A percentile compares a stretch with the other conserved stretches of the same genome.
Conservation (phyloP, 2,888 invertebrate species). For the Drosophila nr. perissopoda region DNA sequence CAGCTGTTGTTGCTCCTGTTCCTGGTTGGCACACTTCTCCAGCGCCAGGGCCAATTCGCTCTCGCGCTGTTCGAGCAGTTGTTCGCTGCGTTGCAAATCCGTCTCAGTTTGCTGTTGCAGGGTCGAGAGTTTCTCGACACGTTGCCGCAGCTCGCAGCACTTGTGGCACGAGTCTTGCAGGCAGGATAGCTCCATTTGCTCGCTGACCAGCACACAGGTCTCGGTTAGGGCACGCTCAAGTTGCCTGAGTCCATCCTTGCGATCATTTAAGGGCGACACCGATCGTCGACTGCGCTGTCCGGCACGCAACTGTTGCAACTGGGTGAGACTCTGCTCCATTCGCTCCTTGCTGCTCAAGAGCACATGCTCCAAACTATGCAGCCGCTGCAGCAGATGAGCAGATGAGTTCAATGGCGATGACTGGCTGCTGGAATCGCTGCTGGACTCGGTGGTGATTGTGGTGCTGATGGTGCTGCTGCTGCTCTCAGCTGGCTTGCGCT, state of each 20-base stretch:
- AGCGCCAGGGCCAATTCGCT: constrained; percentile 80
- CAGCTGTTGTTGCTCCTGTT: constrained; percentile 83
- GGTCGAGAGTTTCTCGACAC: constrained; percentile 85
- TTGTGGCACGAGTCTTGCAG: constrained; percentile 87
- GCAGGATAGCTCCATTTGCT: constrained; percentile 81
- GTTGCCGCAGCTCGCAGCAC: constrained; percentile 86
- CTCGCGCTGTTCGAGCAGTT: constrained; percentile 82
- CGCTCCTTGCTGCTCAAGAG: constrained; percentile 88
- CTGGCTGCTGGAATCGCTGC: constrained; percentile 59
- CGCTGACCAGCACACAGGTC: constrained; percentile 86
- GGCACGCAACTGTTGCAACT: constrained; percentile 87
- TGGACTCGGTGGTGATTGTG: constrained; percentile 84
- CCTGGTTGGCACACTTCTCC: constrained; percentile 83
- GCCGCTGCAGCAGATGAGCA: constrained; percentile 86
- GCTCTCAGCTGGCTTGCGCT: constrained; percentile 88
- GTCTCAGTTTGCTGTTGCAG: constrained; percentile 83
- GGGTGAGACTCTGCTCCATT: constrained; percentile 89
- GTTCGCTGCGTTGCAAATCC: constrained; percentile 81
- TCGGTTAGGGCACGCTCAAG: constrained; percentile 88
- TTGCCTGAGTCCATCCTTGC: constrained; percentile 87
- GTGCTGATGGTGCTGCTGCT: constrained; percentile 85
- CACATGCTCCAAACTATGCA: constrained; percentile 88
- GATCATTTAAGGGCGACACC: constrained; percentile 88
- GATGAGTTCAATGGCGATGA: constrained; percentile 83
- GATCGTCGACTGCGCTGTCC: constrained; percentile 87